phyloP scores from a whole-genome alignment of 2,888 invertebrate genomes.

The Aelia acuminata region DNA sequence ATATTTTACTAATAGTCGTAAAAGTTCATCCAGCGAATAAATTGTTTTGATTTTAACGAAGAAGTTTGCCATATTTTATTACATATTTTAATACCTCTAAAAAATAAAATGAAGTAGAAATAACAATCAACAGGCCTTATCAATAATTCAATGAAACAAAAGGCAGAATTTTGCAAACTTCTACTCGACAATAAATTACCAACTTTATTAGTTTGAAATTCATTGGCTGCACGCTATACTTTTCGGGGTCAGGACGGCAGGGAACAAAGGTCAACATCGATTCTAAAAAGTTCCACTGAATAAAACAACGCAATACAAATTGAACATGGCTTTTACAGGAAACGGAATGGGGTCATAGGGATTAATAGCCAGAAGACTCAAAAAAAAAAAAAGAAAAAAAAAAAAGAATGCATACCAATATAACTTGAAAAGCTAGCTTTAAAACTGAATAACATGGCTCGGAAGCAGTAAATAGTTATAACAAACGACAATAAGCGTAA shows the following conservation, averaged over 20 bases:
- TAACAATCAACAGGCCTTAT: not conserved
- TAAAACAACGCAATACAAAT: slow-evolving; percentile 37
- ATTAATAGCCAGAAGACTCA: not conserved
- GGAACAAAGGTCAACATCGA: slow-evolving; percentile 40
- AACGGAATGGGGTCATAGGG: slow-evolving; percentile 3
- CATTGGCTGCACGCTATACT: slow-evolving; percentile 23
- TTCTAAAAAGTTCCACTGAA: slow-evolving; percentile 33
- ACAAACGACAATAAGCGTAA: no score
- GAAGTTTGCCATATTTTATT: not conserved
- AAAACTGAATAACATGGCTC: no score
- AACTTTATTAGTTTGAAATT: slow-evolving; percentile 23
- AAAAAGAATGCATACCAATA: not conserved
- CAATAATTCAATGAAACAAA: not conserved
- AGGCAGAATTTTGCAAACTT: not conserved
- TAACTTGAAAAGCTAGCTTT: not conserved
- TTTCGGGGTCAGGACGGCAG: not conserved
- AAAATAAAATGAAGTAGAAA: not conserved
- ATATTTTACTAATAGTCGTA: no score
- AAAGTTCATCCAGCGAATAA: no score
- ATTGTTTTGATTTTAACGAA: not conserved
- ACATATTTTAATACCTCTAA: no score
- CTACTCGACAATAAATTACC: slow-evolving; percentile 11
- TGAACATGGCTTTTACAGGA: slow-evolving; percentile 28
- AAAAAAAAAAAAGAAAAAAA: not conserved
- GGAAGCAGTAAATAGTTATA: no score